Conservation (phyloP, 2,113 vertebrate species). For the Halcyon malimbica region DNA sequence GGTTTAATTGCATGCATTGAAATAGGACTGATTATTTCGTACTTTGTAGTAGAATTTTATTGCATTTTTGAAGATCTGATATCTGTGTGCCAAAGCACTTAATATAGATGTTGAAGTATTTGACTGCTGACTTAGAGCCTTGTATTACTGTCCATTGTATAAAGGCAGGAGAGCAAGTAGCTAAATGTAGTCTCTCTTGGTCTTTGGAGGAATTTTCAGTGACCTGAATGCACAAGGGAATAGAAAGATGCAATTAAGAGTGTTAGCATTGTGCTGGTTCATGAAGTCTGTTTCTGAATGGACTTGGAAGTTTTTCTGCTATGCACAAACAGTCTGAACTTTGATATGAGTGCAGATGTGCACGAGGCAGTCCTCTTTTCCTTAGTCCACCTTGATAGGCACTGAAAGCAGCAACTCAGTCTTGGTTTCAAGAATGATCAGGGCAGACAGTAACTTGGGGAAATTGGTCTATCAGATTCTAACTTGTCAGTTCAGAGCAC, state of each 20-base stretch:
- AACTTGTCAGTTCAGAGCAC: constrained; percentile 38
- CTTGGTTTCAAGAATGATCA: background rate
- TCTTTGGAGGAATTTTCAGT: background rate
- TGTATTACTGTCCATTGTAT: background rate
- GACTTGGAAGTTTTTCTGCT: background rate
- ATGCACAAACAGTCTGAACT: background rate
- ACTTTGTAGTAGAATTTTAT: background rate
- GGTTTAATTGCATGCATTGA: background rate
- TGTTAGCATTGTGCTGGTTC: background rate
- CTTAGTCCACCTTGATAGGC: background rate
- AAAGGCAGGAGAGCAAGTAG: background rate
- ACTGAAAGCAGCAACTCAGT: background rate
- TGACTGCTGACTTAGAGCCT: background rate
- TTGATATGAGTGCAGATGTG: background rate
- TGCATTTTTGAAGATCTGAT: background rate
- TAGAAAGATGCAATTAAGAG: background rate
- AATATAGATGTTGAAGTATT: background rate
- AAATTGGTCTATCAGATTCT: background rate
- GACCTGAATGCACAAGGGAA: background rate
- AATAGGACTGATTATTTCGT: background rate
- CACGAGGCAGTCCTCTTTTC: background rate
- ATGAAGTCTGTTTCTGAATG: background rate
- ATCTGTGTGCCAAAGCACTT: background rate
- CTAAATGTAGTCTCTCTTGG: background rate
- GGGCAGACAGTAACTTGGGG: constrained; percentile 32